phyloP scores from a whole-genome alignment of 2,797 vertebrate genomes.

The Cuculus canorus region DNA sequence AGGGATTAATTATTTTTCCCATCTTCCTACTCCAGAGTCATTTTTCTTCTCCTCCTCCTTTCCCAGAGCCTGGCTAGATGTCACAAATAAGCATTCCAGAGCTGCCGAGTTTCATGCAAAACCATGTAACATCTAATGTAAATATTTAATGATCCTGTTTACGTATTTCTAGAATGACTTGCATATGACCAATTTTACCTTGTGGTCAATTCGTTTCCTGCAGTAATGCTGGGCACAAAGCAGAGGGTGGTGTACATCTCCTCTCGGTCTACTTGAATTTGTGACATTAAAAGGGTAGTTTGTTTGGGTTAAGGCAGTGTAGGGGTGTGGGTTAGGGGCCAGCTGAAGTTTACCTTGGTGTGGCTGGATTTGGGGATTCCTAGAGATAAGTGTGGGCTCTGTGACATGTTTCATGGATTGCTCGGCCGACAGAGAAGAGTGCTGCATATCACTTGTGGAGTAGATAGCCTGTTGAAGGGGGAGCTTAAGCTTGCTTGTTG shows the following conservation, averaged over 20 bases:
- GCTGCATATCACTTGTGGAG: background rate
- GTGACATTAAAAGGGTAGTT: background rate
- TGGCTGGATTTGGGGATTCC: background rate
- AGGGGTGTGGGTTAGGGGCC: background rate
- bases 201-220: background rate
- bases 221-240: background rate
- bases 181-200: background rate
- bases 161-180: background rate
- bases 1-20: constrained; percentile 31
- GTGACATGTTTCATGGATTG: background rate
- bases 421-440: background rate
- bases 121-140: background rate
- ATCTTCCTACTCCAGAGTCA: background rate
- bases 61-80: background rate
- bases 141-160: constrained; percentile 46
- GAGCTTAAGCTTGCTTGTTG: background rate
- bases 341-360: background rate
- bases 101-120: constrained; percentile 18
- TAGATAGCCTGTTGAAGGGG: background rate
- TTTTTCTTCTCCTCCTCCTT: background rate
- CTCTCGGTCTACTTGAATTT: background rate
- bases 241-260: fast-evolving
- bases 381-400: background rate
- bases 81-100: constrained; percentile 1
- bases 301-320: background rate